These are phyloP conservation scores for Melinopterus prodromus DNA, from an alignment of 2,888 invertebrate species.

Conservation along the genomic window DNA sequence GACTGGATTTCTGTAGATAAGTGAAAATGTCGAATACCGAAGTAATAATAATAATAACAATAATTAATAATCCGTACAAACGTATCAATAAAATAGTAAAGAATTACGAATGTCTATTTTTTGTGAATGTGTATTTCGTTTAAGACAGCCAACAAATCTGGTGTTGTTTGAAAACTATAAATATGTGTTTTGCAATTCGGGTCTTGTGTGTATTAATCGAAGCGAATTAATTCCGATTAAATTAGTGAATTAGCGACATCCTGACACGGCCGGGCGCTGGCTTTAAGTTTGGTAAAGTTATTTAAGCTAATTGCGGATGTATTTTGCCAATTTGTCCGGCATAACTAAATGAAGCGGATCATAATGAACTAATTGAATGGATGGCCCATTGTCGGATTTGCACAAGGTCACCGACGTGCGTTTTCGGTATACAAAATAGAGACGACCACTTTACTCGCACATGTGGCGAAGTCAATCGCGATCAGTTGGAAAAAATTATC, in stretches of 20 bases:
- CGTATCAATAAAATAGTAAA: neutral
- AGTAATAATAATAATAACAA: too few relatives aligned
- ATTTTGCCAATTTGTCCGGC: conserved; percentile 40
- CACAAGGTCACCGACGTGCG: neutral
- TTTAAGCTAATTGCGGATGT: conserved; percentile 46
- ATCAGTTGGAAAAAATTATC: too few relatives aligned
- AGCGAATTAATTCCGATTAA: conserved; percentile 48
- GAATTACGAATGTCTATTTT: neutral
- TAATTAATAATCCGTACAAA: too few relatives aligned
- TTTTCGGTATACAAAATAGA: too few relatives aligned
- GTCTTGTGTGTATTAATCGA: conserved; percentile 11
- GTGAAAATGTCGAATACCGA: too few relatives aligned
- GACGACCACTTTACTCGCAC: too few relatives aligned
- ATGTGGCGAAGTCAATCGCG: too few relatives aligned
- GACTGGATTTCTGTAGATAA: too few relatives aligned
- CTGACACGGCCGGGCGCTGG: conserved; percentile 49
- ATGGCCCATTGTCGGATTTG: neutral
- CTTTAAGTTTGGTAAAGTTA: conserved; percentile 38
- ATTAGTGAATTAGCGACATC: conserved; percentile 56
- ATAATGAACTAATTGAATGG: conserved; percentile 9
- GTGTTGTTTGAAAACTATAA: too few relatives aligned
- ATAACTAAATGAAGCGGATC: conserved; percentile 33
- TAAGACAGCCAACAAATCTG: too few relatives aligned
- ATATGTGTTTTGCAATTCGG: neutral
- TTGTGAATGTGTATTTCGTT: too few relatives aligned